Base-by-base conservation (phyloP, 2,113 vertebrate genomes). In the Pachypanchax playfairii region DNA sequence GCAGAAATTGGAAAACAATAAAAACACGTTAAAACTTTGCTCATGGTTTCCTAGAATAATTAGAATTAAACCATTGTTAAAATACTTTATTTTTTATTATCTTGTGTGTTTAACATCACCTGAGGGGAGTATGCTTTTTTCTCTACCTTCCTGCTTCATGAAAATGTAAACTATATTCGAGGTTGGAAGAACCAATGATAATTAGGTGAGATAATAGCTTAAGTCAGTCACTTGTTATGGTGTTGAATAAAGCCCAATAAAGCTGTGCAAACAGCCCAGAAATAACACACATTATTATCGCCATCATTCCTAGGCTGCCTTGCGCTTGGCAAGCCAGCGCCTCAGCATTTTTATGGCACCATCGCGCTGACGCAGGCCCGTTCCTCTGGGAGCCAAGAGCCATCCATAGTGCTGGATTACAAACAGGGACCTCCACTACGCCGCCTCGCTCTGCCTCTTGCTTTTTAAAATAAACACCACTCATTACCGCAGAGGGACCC, bases 401-500 rank as follows among this genome's bases (percentile, higher is more conserved):
- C 82, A 88, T 86, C 87, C 73, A 80, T 61, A 85, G 79, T 24
- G 39, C 70, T 73, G 77, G 76, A 80, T 85, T 77, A 80, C 75
- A 77, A 58, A 84, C 68, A 51, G 42, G 52, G 18, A 61, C 65
- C 59, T 54, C 21, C 58, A 11, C 68, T 46, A 47, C 4, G 29
- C 73, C 74, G 48, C 56, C 72, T 28, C 43, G 10, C 50, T 59
- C 56, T 70, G 61, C 64, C 65, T 38, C 74, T 56, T 42, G 79
- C 79, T 83, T 80, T 84, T 82, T 77, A 65, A 86, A 89, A 89
- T 89, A 91, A 88, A 89, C 76, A 83, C 85, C 81, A 80, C 90
- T 89, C 84, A 86, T 90, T 85, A 85, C 69, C 5, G 31, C 61
- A 1, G 44, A 65, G 81, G 64, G 70, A 59, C 70, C 62, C 35